Base-by-base conservation (phyloP, 92 coral and sea anemone genomes). In the Metridium senile region DNA sequence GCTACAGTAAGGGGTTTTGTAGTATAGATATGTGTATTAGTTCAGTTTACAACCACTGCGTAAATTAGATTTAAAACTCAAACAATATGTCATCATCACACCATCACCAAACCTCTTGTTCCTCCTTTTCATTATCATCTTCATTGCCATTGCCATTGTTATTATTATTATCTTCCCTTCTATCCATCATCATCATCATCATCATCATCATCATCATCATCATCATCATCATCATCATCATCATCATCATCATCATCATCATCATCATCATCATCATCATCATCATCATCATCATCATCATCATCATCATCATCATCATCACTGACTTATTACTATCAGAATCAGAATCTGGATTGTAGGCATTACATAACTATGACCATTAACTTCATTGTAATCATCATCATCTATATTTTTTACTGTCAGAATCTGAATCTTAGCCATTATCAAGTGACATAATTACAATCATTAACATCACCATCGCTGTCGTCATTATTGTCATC, bases 1-100 rank as follows among this genome's bases (percentile, higher is more conserved):
- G 92, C 99, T 21, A 90, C 99, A 9, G 99, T 95, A 71, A 80
- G 78, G n/a, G n/a, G n/a, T n/a, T n/a, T 35, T 11, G 19, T n/a
- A n/a, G n/a, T n/a, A 31, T 4, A 26, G 16, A 22, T 18, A 16
- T 21, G 62, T 56, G 20, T 31, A 70, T 53, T 3, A 11, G 52
- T 45, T 45, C 52, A 45, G 52, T 45, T 17, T 45, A 8, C 52
- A 45, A 8, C 17, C 52, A 45, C n/a, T n/a, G n/a, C n/a, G n/a
- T n/a, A n/a, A n/a, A n/a, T n/a, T n/a, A n/a, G n/a, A n/a, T n/a
- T n/a, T n/a, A n/a, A n/a, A n/a, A n/a, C n/a, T n/a, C n/a, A n/a
- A n/a, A 39, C 49, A 6, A 39, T 4, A 4, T 39, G 49, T 39
- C 49, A 39, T 39, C 49, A 13, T 13, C 49, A 39, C 49, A n/a